Evolutionary conservation across 2,113 vertebrate species (phyloP), one percentile per base, ranked within the genome.

Genomic region (Gymnarchus niloticus): DNA sequence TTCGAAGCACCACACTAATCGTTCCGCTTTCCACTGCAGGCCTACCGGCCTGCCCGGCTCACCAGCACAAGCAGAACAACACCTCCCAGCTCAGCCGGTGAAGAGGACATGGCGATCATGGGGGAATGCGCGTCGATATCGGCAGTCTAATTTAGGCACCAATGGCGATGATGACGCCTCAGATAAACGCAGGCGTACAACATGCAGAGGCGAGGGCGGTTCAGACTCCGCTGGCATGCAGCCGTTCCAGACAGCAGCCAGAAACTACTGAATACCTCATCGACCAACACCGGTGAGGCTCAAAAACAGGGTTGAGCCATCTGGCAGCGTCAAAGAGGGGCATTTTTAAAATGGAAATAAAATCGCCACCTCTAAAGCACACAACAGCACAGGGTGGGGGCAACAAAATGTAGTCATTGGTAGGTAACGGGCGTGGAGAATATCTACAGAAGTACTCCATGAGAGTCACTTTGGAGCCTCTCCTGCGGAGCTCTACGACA

Each of bases 101-200:
- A n/a, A n/a, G n/a, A n/a, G n/a, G 65, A 17, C 33, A 25, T 25
- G 46, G 25, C 84, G 14, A 54, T 49, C 2, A 6, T 54, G 14
- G 52, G 52, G n/a, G n/a, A 54, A 6, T 54, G 14, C 52, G 14
- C 52, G 14, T 14, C 52, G 52, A 54, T 6, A 14, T 54, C 52
- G 14, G 6, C 52, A 54, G 52, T 54, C 6, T 54, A 7, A 54
- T 54, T 54, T 54, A 7, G 52, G 52, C 52, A 54, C 52, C 52
- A 54, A 54, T 54, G 6, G 52, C 52, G 6, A 54, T 7, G 52
- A 14, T 14, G 14, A 78, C 76, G 23, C 76, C 84, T 84, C 86
- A 90, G 88, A 93, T 91, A 95, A 94, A 94, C 93, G 92, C 91
- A 93, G 90, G 92, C 92, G 92, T 44, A 28, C 82, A 83, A 56